phyloP scores from a whole-genome alignment of 2,113 vertebrate genomes.

The Nannobrachium achirus region DNA sequence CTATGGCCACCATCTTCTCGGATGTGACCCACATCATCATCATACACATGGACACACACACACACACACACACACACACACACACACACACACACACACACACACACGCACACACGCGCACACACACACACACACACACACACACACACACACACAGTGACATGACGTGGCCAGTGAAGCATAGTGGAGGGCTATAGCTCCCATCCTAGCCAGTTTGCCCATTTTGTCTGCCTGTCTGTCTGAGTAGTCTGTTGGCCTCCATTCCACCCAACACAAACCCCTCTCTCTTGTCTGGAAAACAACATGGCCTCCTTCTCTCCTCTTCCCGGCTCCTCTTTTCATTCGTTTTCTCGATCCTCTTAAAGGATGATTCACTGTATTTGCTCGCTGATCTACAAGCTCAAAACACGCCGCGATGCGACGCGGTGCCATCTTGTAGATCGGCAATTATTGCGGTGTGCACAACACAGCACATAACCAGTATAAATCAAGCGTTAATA shows the following conservation, averaged over 20 bases:
- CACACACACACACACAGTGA: conserved; percentile 32
- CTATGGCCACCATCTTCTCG: conserved; percentile 59
- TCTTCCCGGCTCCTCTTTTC: conserved; percentile 1
- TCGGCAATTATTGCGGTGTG: too few relatives aligned
- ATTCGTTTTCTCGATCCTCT: conserved; percentile 4
- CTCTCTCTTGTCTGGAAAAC: conserved; percentile 16
- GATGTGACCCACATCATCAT: neutral
- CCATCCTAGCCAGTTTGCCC: conserved; percentile 36
- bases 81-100: neutral
- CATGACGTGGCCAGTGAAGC: conserved; percentile 69
- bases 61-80: neutral
- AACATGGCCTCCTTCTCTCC: conserved; percentile 19
- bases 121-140: conserved; percentile 10
- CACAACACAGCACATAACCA: too few relatives aligned
- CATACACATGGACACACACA: neutral
- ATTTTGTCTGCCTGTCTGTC: conserved; percentile 54
- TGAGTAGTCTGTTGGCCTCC: conserved; percentile 45
- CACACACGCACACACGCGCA: conserved; percentile 34
- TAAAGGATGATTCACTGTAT: too few relatives aligned
- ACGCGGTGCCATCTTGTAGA: too few relatives aligned
- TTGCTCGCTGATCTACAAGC: too few relatives aligned
- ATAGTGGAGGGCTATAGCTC: conserved; percentile 35
- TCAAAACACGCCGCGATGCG: too few relatives aligned
- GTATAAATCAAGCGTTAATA: too few relatives aligned
- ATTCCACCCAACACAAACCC: conserved; percentile 29